phyloP scores from a whole-genome alignment of 92 coral and sea anemone genomes.

The Epizoanthus rinbou region DNA sequence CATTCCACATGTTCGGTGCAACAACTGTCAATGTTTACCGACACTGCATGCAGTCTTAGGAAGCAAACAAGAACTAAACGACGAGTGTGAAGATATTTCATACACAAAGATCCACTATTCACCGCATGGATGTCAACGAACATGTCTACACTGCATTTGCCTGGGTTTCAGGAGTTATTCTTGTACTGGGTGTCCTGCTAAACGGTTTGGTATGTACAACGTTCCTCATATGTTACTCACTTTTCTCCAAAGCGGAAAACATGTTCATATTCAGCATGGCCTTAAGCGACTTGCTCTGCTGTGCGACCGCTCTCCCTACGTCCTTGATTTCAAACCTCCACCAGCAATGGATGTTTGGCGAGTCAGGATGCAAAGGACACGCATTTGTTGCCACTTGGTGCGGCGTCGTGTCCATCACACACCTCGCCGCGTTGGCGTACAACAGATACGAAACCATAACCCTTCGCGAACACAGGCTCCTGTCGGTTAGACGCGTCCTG shows the following conservation, averaged over 20 bases:
- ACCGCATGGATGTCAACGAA: no score
- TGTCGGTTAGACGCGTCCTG: neutral
- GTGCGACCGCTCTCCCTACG: constrained; percentile 13
- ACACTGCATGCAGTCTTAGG: no score
- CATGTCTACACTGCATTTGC: no score
- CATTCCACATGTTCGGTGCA: no score
- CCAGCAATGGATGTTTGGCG: constrained; percentile 6
- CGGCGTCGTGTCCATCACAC: constrained; percentile 22
- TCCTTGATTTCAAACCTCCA: constrained; percentile 12
- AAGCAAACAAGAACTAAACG: no score
- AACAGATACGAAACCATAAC: constrained; percentile 13
- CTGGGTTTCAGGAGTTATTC: no score
- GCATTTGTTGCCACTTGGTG: constrained; percentile 11
- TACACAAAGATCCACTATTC: no score
- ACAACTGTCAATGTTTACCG: no score
- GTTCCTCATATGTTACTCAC: no score
- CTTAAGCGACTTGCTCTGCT: constrained; percentile 7
- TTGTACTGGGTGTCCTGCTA: no score
- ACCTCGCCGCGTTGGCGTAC: constrained; percentile 9
- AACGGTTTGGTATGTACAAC: no score
- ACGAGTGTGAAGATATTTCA: no score
- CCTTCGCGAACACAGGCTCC: neutral
- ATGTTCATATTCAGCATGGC: constrained; percentile 19
- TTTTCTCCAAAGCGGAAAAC: neutral
- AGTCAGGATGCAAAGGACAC: constrained; percentile 7